Percentiles rank a stretch among this genome's conserved stretches.
Evolutionary conservation across 2,888 invertebrate genomes (phyloP).

Genomic region (Lampropteryx suffumata): DNA sequence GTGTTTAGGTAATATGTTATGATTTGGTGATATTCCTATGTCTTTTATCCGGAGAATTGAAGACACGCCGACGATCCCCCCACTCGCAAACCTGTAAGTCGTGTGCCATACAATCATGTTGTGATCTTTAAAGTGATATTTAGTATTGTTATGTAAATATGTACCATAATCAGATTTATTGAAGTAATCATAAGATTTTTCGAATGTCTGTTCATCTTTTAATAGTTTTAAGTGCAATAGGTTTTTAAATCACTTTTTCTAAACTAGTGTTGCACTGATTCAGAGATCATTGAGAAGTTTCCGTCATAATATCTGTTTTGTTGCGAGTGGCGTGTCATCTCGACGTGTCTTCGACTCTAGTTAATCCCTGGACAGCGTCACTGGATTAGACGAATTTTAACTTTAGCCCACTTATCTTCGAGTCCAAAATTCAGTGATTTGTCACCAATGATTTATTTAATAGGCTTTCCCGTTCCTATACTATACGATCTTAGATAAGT

Average conservation of each 20-base stretch:
- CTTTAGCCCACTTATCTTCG: constrained; percentile 45
- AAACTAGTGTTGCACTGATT: constrained; percentile 25
- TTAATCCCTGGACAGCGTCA: constrained; percentile 48
- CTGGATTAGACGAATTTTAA: constrained; percentile 74
- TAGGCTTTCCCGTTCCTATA: constrained; percentile 76
- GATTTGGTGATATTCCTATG: constrained; percentile 73
- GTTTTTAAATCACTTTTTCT: constrained; percentile 26
- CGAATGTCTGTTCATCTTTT: constrained; percentile 55
- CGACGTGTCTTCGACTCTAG: constrained; percentile 76
- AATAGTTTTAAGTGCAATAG: constrained; percentile 49
- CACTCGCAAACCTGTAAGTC: constrained; percentile 67
- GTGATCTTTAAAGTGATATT: constrained; percentile 82
- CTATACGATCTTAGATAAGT: constrained; percentile 65
- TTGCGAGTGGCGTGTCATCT: constrained; percentile 35
- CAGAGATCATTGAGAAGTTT: constrained; percentile 28
- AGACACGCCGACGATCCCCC: constrained; percentile 61
- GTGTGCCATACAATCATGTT: constrained; percentile 82
- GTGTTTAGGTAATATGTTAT: constrained; percentile 61
- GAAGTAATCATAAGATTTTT: constrained; percentile 67
- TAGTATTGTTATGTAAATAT: constrained; percentile 82
- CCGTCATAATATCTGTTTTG: constrained; percentile 30
- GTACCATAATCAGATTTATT: constrained; percentile 75
- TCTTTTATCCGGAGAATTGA: constrained; percentile 60
- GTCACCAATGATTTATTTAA: constrained; percentile 78
- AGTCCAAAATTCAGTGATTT: constrained; percentile 77